Base-by-base conservation (phyloP, 1,140 invertebrate species). In the Zaprionus africanus region DNA sequence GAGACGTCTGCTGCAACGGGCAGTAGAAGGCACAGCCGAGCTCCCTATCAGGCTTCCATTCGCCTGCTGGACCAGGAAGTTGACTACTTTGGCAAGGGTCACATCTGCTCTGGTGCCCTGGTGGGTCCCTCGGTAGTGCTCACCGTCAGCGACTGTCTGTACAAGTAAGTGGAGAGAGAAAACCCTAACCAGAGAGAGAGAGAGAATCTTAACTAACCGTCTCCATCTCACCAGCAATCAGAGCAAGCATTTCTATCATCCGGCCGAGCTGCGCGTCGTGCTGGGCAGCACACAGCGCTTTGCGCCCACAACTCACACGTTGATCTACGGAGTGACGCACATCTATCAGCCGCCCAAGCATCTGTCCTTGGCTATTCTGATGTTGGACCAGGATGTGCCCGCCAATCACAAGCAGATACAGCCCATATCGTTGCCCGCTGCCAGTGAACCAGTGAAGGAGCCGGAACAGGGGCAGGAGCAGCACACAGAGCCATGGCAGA, bases 121-220 rank as follows among this genome's bases (percentile, higher is more conserved):
- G 92, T 93, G 63, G 92, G 82, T n/a, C 84, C 93, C 1, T 84
- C 90, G 1, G 92, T 90, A 9, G 83, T 94, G 19, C 72, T 94
- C 0, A 94, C 93, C 22, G 93, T 94, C n/a, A 92, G 92, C 38
- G 85, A 94, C 36, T 94, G 94, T 36, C 81, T 94, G 11, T 81
- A 79, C 62, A 84, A 81, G 91, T 92, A 49, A 77, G 82, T 43
- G 2, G 2, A 15, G 5, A n/a, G 38, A 41, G 1, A 41, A 15
- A n/a, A n/a, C 7, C 38, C 38, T n/a, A n/a, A 22, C 24, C 19
- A 31, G 28, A 9, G 28, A 34, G 28, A 31, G 28, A 31, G 28
- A 3, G 31, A 19, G 19, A 53, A 49, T 26, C 5, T 13, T 28
- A 31, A 38, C 9, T 41, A 12, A 6, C 34, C 11, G 56, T 13